Evolutionary conservation across 92 coral and sea anemone genomes (phyloP).

Genomic region (Meandrina meandrites): DNA sequence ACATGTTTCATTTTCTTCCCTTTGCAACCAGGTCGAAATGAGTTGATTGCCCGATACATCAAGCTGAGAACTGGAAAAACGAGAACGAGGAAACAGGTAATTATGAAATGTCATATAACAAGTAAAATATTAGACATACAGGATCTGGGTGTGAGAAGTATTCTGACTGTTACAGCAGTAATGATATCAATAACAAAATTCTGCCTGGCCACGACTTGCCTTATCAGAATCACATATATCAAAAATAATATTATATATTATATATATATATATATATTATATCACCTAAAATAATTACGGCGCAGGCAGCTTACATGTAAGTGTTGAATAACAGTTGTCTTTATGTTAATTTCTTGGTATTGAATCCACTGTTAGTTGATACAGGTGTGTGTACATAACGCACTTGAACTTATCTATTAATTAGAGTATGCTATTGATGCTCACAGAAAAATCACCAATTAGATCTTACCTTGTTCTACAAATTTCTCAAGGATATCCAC

Average conservation of each 20-base stretch:
- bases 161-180: background rate
- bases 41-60: constrained; percentile 95
- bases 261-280: too few species aligned
- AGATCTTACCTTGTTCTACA: too few species aligned
- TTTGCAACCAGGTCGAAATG: constrained; percentile 88
- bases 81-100: constrained; percentile 96
- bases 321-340: background rate
- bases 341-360: background rate
- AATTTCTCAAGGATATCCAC: too few species aligned
- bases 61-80: constrained; percentile 98
- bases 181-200: background rate
- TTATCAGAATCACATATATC: too few species aligned
- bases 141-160: background rate
- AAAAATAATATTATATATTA: too few species aligned
- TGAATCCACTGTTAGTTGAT: background rate
- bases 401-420: background rate
- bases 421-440: too few species aligned
- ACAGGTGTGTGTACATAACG: background rate
- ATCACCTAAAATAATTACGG: too few species aligned
- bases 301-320: too few species aligned
- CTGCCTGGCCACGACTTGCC: too few species aligned
- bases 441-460: background rate
- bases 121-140: background rate
- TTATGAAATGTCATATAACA: background rate
- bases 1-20: background rate